These are phyloP conservation scores for Orius laevigatus DNA, from an alignment of 1,140 invertebrate species.

Conservation along the genomic window DNA sequence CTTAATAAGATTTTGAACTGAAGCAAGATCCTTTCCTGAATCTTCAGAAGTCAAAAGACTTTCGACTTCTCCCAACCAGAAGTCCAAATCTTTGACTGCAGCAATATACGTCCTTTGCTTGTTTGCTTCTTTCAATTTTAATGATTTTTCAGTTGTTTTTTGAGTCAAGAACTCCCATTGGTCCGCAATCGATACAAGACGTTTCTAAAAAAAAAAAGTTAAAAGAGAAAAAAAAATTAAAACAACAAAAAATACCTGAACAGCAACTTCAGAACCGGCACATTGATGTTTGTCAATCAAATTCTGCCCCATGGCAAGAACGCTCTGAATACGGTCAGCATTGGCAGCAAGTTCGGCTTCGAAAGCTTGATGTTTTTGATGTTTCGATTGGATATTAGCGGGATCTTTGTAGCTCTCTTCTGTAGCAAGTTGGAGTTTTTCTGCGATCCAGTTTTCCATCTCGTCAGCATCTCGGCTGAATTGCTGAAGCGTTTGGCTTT, in stretches of 20 bases:
- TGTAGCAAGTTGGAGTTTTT: slow-evolving; percentile 89
- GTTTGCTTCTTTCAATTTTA: slow-evolving; percentile 97
- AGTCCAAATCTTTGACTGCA: slow-evolving; percentile 98
- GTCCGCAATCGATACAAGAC: slow-evolving; percentile 87
- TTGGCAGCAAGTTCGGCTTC: slow-evolving; percentile 97
- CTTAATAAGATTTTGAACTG: slow-evolving; percentile 98
- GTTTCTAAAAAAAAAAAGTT: slow-evolving; percentile 25
- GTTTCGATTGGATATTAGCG: slow-evolving; percentile 85
- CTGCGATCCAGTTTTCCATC: slow-evolving; percentile 99
- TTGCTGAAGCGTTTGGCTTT: slow-evolving; percentile 96
- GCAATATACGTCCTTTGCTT: slow-evolving; percentile 98
- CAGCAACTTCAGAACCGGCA: slow-evolving; percentile 81
- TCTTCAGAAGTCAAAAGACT: slow-evolving; percentile 92
- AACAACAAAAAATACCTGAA: slow-evolving; percentile 43
- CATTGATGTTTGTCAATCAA: slow-evolving; percentile 85
- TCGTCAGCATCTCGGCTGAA: slow-evolving; percentile 98
- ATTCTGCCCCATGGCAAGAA: slow-evolving; percentile 91
- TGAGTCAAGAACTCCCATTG: slow-evolving; percentile 98
- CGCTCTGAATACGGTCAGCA: slow-evolving; percentile 89
- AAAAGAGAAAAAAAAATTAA: background rate
- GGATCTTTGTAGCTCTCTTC: slow-evolving; percentile 95
- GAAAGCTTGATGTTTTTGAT: slow-evolving; percentile 99
- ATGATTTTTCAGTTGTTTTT: slow-evolving; percentile 93
- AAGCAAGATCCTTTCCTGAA: slow-evolving; percentile 93
- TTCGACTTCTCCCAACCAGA: slow-evolving; percentile 98